Percentiles rank a stretch among this genome's conserved stretches.
phyloP scores from a whole-genome alignment of 2,888 invertebrate genomes.

The Ectropis crepuscularia region DNA sequence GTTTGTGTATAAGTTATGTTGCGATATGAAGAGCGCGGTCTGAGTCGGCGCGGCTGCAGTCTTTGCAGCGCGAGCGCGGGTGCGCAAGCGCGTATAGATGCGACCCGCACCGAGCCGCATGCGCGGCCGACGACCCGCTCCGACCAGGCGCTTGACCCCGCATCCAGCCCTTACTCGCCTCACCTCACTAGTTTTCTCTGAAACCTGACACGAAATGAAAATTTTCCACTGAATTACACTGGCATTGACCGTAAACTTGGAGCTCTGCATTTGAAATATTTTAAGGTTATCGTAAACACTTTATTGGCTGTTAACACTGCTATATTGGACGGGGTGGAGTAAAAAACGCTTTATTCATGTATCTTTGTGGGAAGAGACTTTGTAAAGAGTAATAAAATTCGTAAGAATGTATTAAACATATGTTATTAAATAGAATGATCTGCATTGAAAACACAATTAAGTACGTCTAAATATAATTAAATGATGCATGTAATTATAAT shows the following conservation, averaged over 20 bases:
- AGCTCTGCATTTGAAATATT: slow-evolving; percentile 29
- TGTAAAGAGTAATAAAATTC: slow-evolving; percentile 1
- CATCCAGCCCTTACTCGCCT: slow-evolving; percentile 37
- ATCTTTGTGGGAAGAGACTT: slow-evolving; percentile 19
- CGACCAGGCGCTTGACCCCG: slow-evolving; percentile 71
- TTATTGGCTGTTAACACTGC: slow-evolving; percentile 26
- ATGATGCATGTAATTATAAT: too few species aligned
- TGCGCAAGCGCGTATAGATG: slow-evolving; percentile 72
- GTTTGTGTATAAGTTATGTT: slow-evolving; percentile 47
- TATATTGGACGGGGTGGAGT: slow-evolving; percentile 17
- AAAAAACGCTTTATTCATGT: slow-evolving; percentile 19
- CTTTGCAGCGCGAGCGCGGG: slow-evolving; percentile 60
- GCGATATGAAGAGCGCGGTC: slow-evolving; percentile 54
- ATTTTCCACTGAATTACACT: slow-evolving; percentile 19
- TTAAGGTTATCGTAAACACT: slow-evolving; percentile 22
- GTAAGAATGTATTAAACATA: neutral
- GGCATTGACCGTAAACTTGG: slow-evolving; percentile 28
- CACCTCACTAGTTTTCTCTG: slow-evolving; percentile 34
- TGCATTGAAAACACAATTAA: neutral
- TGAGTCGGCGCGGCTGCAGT: slow-evolving; percentile 53
- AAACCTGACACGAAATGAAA: slow-evolving; percentile 28
- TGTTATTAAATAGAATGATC: neutral
- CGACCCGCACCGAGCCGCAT: slow-evolving; percentile 50
- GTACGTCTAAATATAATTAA: too few species aligned
- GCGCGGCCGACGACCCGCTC: slow-evolving; percentile 55